Evolutionary conservation across 2,888 invertebrate genomes (phyloP), one percentile per base, ranked within the genome.

Genomic region (Odontocolon sp.): DNA sequence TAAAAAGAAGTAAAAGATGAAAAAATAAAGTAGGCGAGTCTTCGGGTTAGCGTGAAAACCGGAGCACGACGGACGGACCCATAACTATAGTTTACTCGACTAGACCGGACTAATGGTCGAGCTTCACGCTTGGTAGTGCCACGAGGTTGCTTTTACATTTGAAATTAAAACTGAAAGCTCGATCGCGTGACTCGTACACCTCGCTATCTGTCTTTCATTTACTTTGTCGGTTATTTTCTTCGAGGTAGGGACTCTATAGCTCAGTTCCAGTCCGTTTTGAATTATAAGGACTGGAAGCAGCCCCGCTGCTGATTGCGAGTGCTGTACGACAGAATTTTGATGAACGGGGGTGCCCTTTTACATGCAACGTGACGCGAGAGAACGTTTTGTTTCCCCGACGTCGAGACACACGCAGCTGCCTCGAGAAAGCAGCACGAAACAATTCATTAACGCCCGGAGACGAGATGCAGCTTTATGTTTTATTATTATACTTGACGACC

Each of bases 81-180:
- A 54, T 54, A 11, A 14, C 52, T 56, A 56, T 52, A 28, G 28
- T 63, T 66, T 42, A 64, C 57, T 59, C 36, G 23, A 28, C 31
- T 38, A 36, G 16, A 54, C 21, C 40, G 31, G 36, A 18, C 56
- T 47, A 77, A 72, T 63, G 71, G 66, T 56, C 54, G 61, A 71
- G 76, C 76, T 76, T 76, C 76, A 67, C 76, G 71, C 76, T 67
- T 47, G 36, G 66, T 45, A 42, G 40, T 54, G 42, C 59, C 59
- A 47, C 45, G 54, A 50, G 57, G 47, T 33, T n/a, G 36, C 50
- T 77, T 56, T 67, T 68, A 56, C 61, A 57, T 77, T 72, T 64
- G 18, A 26, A 63, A 77, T 72, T 68, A 77, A 77, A 72, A 77
- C 63, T 68, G 47, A 72, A 72, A 72, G 77, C 72, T 72, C 72